Base-by-base conservation (phyloP, 2,888 invertebrate genomes). In the Meloe dianella region DNA sequence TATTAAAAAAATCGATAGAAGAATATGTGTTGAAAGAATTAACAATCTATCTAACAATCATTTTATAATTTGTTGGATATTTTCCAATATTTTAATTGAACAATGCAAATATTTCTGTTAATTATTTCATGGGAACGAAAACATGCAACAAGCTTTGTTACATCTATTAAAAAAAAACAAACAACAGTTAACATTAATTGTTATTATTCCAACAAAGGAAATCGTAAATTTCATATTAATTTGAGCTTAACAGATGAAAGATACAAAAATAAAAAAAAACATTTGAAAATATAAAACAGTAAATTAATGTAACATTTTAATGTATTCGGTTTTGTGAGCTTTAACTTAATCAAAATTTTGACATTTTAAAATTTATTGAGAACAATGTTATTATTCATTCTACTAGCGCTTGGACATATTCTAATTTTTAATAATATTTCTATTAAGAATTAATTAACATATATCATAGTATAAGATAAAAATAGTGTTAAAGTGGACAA, bases 31-130 rank as follows among this genome's bases (percentile, higher is more conserved):
- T 35, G 1, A 35, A 35, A 12, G 27, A 4, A 27, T 27, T 27
- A 27, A 35, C 14, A 35, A 35, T 12, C n/a, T n/a, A n/a, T n/a
- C n/a, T n/a, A n/a, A 8, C 32, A 12, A 29, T 57, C 6, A 12
- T n/a, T 27, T 27, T 57, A 17, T 27, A 57, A 57, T n/a, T 57
- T 29, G 29, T 27, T 12, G 20, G 14, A 57, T n/a, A n/a, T n/a
- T 57, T 30, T 14, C 5, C 9, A 57, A 29, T 57, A 59, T 61
- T 65, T 65, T 61, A 61, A 65, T 65, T 57, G 12, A 57, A 10
- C 2, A 57, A 30, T 30, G 29, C 3, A 32, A 32, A 57, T 29
- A 57, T 20, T 20, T n/a, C 9, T 32, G 20, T 57, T 20, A 10
- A 29, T 10, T 57, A 27, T 57, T 20, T 27, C 57, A 29, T 20